These are phyloP conservation scores for Thalpophila matura DNA, from an alignment of 2,888 invertebrate genomes.

Conservation along the genomic window DNA sequence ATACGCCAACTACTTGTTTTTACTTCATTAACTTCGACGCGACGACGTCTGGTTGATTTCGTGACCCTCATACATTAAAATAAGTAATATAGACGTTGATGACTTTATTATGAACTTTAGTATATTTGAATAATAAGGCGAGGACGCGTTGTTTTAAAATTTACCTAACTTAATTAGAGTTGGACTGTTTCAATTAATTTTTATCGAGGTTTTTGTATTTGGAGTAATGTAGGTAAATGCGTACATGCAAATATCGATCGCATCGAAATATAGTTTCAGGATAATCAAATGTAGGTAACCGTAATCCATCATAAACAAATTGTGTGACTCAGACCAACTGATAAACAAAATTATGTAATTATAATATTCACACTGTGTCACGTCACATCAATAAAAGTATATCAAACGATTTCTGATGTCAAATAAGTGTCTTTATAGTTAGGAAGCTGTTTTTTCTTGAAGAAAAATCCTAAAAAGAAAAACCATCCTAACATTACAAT, in stretches of 20 bases:
- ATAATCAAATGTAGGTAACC: slow-evolving; percentile 11
- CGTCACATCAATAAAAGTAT: background rate
- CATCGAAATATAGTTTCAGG: background rate
- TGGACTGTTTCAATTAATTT: background rate
- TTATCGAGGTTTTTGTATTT: background rate
- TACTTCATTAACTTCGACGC: slow-evolving; percentile 38
- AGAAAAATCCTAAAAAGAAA: too few species aligned
- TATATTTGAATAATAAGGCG: slow-evolving; percentile 12
- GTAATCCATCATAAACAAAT: background rate
- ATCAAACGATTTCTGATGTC: too few species aligned
- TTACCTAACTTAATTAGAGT: slow-evolving; percentile 1
- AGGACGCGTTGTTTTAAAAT: background rate
- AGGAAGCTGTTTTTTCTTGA: too few species aligned
- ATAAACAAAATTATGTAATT: slow-evolving; percentile 1
- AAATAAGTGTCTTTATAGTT: too few species aligned
- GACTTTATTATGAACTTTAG: slow-evolving; percentile 34
- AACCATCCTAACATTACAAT: too few species aligned
- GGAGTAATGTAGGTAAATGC: too few species aligned
- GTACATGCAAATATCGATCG: background rate
- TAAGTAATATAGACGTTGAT: slow-evolving; percentile 29
- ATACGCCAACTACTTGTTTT: slow-evolving; percentile 52
- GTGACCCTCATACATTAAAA: slow-evolving; percentile 44
- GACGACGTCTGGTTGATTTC: slow-evolving; percentile 50
- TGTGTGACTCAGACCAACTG: background rate
- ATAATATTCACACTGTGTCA: slow-evolving; percentile 10